Evolutionary conservation across 2,113 vertebrate genomes (phyloP), one percentile per base, ranked within the genome.

Genomic region (Tinamus guttatus): DNA sequence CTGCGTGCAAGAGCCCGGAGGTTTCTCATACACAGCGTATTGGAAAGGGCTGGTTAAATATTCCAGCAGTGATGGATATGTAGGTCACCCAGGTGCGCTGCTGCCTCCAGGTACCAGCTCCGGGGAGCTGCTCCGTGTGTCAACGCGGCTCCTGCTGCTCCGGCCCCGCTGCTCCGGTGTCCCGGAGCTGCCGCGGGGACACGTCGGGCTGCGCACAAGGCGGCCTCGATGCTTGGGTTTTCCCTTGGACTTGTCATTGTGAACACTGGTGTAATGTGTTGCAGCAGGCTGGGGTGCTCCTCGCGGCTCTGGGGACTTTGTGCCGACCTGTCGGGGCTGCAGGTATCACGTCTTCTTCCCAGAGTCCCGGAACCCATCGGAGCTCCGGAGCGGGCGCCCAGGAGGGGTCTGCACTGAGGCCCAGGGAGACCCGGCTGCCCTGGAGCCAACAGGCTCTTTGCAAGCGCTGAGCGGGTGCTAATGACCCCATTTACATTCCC

Each of bases 11-110:
- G 83, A 63, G 68, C 73, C 51, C 0, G 8, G 62, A 21, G 82
- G n/a, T 7, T 89, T 45, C 52, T 13, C 6, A 0, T 13, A n/a
- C 40, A 9, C 34, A 8, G 3, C 36, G 69, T 40, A 0, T 16
- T 9, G 18, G 8, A 3, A 58, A 43, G 63, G n/a, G 7, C 45
- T 2, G 0, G 17, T 34, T 70, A 2, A 51, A 34, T 30, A 21
- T 58, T 90, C 89, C 59, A 1, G 25, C 59, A 13, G 85, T 2
- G 0, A 9, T 4, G 67, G 28, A 4, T 75, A 41, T 92, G 73
- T 91, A 63, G 95, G 90, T 93, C 94, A 81, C 12, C 76, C 92
- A 67, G 92, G 88, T 71, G 90, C 75, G 85, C 60, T 54, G 83
- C 88, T 56, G 90, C 90, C 92, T 86, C 58, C 96, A 65, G 95